These are phyloP conservation scores for Saturnia japonica DNA, from an alignment of 2,888 invertebrate species.

Conservation along the genomic window DNA sequence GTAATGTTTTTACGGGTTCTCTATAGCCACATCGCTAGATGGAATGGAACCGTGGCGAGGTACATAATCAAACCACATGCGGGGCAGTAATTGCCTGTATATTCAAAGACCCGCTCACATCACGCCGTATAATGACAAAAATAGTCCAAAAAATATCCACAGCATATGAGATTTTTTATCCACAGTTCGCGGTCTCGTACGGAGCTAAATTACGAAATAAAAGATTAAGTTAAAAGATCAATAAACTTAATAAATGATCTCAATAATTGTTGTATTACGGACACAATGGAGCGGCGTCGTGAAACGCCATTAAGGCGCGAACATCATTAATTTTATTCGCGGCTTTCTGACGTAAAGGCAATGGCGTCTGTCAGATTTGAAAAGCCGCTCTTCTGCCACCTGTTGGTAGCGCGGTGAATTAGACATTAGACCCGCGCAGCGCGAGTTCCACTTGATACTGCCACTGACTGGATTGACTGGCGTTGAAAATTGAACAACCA, in stretches of 20 bases:
- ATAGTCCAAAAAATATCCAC: slow-evolving; percentile 79
- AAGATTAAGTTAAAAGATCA: slow-evolving; percentile 83
- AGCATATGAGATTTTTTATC: slow-evolving; percentile 79
- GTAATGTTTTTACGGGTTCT: slow-evolving; percentile 72
- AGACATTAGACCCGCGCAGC: slow-evolving; percentile 74
- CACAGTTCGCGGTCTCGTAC: slow-evolving; percentile 77
- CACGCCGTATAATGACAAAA: slow-evolving; percentile 82
- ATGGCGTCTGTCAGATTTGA: slow-evolving; percentile 81
- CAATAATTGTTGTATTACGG: slow-evolving; percentile 82
- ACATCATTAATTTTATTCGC: slow-evolving; percentile 82
- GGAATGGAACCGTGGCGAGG: slow-evolving; percentile 70
- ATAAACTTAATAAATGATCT: slow-evolving; percentile 83
- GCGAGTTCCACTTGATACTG: slow-evolving; percentile 73
- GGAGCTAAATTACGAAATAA: slow-evolving; percentile 81
- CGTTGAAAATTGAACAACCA: slow-evolving; percentile 50
- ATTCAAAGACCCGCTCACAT: slow-evolving; percentile 81
- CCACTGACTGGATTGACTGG: slow-evolving; percentile 77
- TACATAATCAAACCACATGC: slow-evolving; percentile 82
- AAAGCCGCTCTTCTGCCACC: slow-evolving; percentile 78
- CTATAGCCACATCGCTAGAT: slow-evolving; percentile 71
- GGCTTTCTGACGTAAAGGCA: slow-evolving; percentile 79
- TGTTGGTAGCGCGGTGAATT: slow-evolving; percentile 81
- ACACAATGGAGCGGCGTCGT: slow-evolving; percentile 81
- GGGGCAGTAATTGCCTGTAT: slow-evolving; percentile 80
- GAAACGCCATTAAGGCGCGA: slow-evolving; percentile 81